Percentiles rank a stretch among this genome's conserved stretches.
Conservation (phyloP, 53 echinoderm and acorn worm species). For the Paracentrotus lividus region DNA sequence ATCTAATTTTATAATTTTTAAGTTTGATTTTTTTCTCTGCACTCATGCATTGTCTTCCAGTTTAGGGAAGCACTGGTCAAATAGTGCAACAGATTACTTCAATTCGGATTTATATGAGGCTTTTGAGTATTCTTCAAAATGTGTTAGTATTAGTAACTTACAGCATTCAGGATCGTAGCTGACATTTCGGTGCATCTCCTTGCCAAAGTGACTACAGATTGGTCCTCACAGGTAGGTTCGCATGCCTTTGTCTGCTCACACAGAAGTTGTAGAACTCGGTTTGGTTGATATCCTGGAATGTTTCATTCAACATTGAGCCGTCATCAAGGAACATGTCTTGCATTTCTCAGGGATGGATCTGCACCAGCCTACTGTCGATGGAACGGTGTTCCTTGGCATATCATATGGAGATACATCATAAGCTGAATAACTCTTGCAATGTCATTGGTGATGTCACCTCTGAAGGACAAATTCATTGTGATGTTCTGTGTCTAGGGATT, state of each 20-base stretch:
- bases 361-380: conserved; percentile 44
- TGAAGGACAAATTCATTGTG: conserved; percentile 82
- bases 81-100: neutral
- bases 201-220: conserved; percentile 78
- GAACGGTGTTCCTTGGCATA: conserved; percentile 16
- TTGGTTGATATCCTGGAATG: conserved; percentile 79
- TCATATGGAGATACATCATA: conserved; percentile 84
- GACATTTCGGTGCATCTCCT: conserved; percentile 73
- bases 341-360: conserved; percentile 40
- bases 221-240: conserved; percentile 67
- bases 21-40: conserved; percentile 77
- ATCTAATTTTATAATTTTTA: conserved; percentile 51
- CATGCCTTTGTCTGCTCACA: conserved; percentile 53
- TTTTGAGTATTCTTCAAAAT: neutral
- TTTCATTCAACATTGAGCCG: conserved; percentile 66
- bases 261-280: conserved; percentile 80
- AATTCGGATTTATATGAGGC: neutral
- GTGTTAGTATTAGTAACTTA: conserved; percentile 20
- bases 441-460: conserved; percentile 76
- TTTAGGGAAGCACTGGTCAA: conserved; percentile 81
- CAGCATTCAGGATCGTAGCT: conserved; percentile 74
- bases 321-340: conserved; percentile 64
- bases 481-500: conserved; percentile 84
- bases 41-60: conserved; percentile 64
- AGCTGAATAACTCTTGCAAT: conserved; percentile 77